Percentiles rank a stretch among this genome's conserved stretches.
Evolutionary conservation across 1,140 invertebrate species (phyloP).

Genomic region (Bombus pascuorum): DNA sequence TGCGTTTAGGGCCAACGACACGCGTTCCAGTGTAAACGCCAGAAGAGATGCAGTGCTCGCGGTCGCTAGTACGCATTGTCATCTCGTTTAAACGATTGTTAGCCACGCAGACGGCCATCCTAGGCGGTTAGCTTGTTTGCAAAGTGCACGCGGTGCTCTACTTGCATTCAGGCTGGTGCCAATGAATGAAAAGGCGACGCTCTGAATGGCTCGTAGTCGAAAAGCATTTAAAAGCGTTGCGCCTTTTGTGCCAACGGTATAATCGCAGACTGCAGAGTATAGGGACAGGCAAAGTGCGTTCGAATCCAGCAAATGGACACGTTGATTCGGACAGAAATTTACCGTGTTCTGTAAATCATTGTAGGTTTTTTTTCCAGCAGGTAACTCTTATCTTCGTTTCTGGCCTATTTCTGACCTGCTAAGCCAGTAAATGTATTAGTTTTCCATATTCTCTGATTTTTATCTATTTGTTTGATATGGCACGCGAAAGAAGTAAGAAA

Average conservation of each 20-base stretch:
- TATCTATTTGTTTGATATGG: too few relatives aligned
- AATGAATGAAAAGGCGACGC: slow-evolving; percentile 40
- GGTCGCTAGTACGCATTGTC: slow-evolving; percentile 55
- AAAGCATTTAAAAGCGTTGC: slow-evolving; percentile 22
- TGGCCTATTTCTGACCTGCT: too few relatives aligned
- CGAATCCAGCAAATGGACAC: background rate
- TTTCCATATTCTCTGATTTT: background rate
- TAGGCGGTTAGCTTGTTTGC: slow-evolving; percentile 40
- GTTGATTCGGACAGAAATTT: background rate
- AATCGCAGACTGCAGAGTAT: background rate
- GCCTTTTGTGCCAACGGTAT: background rate
- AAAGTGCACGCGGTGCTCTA: slow-evolving; percentile 31
- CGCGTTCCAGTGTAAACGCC: slow-evolving; percentile 34
- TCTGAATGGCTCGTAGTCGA: background rate
- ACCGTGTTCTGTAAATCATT: background rate
- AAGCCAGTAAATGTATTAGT: background rate
- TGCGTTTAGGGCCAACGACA: slow-evolving; percentile 61
- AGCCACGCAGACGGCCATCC: background rate
- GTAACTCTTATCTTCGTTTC: background rate
- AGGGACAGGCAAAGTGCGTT: background rate
- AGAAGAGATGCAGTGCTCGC: slow-evolving; percentile 19
- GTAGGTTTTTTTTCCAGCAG: too few relatives aligned
- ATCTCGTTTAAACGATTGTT: slow-evolving; percentile 67
- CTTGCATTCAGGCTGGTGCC: slow-evolving; percentile 35
- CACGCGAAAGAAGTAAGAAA: background rate